Evolutionary conservation across 2,888 invertebrate species (phyloP).

Genomic region (Trypoxylon attenuatum): DNA sequence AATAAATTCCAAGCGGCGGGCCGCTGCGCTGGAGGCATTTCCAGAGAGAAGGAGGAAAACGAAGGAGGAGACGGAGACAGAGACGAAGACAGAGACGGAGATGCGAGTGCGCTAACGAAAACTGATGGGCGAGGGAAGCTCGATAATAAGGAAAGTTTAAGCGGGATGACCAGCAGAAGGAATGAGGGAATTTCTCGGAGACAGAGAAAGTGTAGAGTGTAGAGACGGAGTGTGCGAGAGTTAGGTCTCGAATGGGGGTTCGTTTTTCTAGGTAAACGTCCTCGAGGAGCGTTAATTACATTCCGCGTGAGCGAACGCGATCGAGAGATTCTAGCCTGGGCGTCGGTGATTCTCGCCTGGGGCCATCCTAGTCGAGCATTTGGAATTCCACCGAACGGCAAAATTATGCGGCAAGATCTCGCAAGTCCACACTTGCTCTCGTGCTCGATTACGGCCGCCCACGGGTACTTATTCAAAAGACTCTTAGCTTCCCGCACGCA

Average conservation of each 20-base stretch:
- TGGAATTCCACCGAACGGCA: constrained; percentile 45
- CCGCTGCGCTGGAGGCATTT: no score
- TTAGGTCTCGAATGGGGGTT: constrained; percentile 14
- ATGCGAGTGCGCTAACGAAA: constrained; percentile 24
- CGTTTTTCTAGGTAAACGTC: constrained; percentile 51
- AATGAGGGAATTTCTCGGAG: constrained; percentile 7
- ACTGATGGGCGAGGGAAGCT: constrained; percentile 19
- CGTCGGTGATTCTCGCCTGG: constrained; percentile 26
- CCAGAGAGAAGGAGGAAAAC: no score
- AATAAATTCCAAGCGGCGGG: no score
- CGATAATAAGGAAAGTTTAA: constrained; percentile 53
- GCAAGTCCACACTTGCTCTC: no score
- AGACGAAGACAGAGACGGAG: constrained; percentile 20
- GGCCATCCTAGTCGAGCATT: constrained; percentile 32
- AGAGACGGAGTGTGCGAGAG: not conserved
- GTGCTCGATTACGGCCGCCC: constrained; percentile 23
- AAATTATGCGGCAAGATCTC: constrained; percentile 42
- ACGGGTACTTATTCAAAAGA: constrained; percentile 30
- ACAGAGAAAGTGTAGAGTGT: not conserved
- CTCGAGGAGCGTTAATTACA: constrained; percentile 63
- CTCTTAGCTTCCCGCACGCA: constrained; percentile 18
- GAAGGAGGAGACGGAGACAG: no score
- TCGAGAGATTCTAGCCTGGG: constrained; percentile 53
- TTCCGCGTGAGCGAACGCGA: constrained; percentile 62
- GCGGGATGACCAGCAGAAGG: constrained; percentile 30